Percentiles rank a stretch among this genome's conserved stretches.
Conservation (phyloP, 2,888 invertebrate genomes). For the Cheilosia scutellata region DNA sequence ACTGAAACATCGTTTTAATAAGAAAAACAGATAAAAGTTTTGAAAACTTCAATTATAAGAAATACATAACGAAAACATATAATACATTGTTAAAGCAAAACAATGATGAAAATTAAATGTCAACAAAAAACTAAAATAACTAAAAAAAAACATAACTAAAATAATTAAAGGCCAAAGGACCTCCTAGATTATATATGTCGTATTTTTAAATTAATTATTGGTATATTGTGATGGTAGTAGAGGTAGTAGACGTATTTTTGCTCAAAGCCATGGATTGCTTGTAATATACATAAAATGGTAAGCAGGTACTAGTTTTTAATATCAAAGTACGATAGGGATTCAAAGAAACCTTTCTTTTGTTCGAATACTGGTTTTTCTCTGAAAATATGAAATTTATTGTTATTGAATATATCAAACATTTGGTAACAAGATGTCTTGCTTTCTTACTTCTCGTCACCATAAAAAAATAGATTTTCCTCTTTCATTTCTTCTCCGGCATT, state of each 20-base stretch:
- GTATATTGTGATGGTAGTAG: too few species aligned
- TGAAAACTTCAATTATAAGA: neutral
- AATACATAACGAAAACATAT: neutral
- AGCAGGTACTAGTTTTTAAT: neutral
- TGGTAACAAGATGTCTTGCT: neutral
- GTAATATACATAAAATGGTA: too few species aligned
- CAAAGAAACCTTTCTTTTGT: slow-evolving; percentile 31
- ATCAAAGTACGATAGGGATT: slow-evolving; percentile 32
- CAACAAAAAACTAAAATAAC: neutral
- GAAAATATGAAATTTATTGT: neutral
- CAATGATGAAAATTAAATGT: neutral
- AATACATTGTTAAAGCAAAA: slow-evolving; percentile 1
- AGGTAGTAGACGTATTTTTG: too few species aligned
- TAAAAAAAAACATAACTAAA: neutral
- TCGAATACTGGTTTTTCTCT: slow-evolving; percentile 38
- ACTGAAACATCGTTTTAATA: neutral
- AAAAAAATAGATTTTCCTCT: slow-evolving; percentile 77
- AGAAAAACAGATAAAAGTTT: neutral
- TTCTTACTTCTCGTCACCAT: slow-evolving; percentile 78
- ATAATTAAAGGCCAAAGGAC: neutral
- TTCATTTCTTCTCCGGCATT: slow-evolving; percentile 76
- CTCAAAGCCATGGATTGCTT: too few species aligned
- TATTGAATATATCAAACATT: too few species aligned
- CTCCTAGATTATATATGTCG: neutral
- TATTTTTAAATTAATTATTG: too few species aligned